These are phyloP conservation scores for Myrmecobius fasciatus DNA, from an alignment of 2,113 vertebrate genomes.

Conservation along the genomic window DNA sequence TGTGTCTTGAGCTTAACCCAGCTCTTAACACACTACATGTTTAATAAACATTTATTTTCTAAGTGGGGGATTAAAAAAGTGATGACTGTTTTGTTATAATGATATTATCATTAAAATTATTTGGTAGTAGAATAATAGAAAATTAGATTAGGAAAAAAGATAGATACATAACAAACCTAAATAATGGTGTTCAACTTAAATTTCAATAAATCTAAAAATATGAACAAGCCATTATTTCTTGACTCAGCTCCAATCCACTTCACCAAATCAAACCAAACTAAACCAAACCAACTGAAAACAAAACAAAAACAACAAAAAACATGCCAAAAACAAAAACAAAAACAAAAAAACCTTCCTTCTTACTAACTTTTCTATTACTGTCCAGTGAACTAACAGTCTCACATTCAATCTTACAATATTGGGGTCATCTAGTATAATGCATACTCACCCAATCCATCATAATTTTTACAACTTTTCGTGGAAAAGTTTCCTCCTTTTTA, in stretches of 20 bases:
- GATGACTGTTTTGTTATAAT: not conserved
- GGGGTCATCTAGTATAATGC: not conserved
- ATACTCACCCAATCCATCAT: not conserved
- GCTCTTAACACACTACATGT: not conserved
- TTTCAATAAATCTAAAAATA: not conserved
- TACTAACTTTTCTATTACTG: not conserved
- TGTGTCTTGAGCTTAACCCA: too few relatives aligned
- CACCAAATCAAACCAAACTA: not conserved
- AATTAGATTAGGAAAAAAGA: not conserved
- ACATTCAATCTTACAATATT: not conserved
- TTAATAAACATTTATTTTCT: not conserved
- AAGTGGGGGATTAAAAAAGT: not conserved
- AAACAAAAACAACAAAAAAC: not conserved
- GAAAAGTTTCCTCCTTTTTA: not conserved
- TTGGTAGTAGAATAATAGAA: not conserved
- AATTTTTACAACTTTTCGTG: not conserved
- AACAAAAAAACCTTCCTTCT: not conserved
- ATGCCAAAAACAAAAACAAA: not conserved
- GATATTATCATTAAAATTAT: not conserved
- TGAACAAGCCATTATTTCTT: not conserved
- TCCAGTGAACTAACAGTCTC: not conserved
- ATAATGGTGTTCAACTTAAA: not conserved
- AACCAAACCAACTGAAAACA: too few relatives aligned
- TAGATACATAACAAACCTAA: not conserved
- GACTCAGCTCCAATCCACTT: not conserved